Evolutionary conservation across 2,113 vertebrate genomes (phyloP).

Genomic region (Chloropsis hardwickii): DNA sequence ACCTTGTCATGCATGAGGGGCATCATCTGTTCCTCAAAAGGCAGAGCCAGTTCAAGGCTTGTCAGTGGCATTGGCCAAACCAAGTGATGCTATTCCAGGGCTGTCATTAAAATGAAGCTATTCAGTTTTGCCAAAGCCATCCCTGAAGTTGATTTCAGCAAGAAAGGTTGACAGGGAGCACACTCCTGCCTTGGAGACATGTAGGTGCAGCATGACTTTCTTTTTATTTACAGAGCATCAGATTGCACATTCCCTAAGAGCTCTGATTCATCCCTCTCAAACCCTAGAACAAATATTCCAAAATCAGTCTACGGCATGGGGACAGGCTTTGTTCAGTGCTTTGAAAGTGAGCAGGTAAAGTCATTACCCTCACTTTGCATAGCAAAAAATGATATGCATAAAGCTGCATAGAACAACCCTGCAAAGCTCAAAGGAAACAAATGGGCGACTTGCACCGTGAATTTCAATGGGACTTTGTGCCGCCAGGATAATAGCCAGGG

Average conservation of each 20-base stretch:
- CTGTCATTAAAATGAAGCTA: not conserved
- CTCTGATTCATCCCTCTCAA: conserved; percentile 58
- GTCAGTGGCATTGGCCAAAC: not conserved
- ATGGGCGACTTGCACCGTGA: conserved; percentile 51
- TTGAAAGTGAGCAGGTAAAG: conserved; percentile 60
- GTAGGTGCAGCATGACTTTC: conserved; percentile 10
- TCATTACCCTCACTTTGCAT: conserved; percentile 67
- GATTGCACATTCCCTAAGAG: conserved; percentile 36
- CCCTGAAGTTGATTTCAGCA: not conserved
- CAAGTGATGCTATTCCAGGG: not conserved
- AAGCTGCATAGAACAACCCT: conserved; percentile 45
- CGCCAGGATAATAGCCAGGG: conserved; percentile 55
- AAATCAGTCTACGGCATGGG: conserved; percentile 34
- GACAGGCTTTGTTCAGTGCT: conserved; percentile 56
- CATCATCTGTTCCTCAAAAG: not conserved
- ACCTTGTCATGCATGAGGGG: not conserved
- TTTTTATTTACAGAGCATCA: conserved; percentile 58
- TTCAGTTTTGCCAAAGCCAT: not conserved
- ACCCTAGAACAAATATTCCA: conserved; percentile 56
- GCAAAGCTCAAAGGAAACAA: conserved; percentile 66
- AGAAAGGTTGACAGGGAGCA: conserved; percentile 35
- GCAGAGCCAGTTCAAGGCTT: not conserved
- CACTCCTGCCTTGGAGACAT: not conserved
- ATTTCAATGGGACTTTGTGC: conserved; percentile 63
- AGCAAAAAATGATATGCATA: conserved; percentile 57